These are phyloP conservation scores for Pogonomyrmex barbatus DNA, from an alignment of 1,140 invertebrate species.

Conservation along the genomic window DNA sequence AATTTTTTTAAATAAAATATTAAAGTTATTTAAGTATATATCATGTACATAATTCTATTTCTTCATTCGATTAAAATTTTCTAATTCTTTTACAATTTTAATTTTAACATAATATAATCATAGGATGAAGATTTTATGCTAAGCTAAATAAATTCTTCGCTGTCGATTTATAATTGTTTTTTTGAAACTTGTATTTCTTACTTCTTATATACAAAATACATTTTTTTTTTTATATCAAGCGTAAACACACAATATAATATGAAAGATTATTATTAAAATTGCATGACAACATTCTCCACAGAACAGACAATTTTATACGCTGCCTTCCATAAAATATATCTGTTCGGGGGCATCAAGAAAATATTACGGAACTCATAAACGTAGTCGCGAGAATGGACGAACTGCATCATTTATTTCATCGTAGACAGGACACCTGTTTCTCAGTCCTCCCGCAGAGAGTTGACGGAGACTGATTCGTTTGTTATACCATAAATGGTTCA, in stretches of 20 bases:
- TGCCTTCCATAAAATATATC: constrained; percentile 6
- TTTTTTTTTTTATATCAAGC: background rate
- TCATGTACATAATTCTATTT: background rate
- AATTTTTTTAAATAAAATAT: background rate
- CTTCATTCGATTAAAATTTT: background rate
- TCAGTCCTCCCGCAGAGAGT: constrained; percentile 14
- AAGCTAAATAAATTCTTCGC: background rate
- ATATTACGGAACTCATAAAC: constrained; percentile 45
- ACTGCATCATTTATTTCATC: constrained; percentile 67
- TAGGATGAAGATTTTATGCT: background rate
- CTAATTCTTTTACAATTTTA: background rate
- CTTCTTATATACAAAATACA: background rate
- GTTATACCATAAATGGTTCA: constrained; percentile 59
- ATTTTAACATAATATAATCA: background rate
- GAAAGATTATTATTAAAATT: background rate
- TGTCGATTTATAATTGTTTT: background rate
- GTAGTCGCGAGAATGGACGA: constrained; percentile 40
- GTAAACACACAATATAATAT: background rate
- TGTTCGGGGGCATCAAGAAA: constrained; percentile 14
- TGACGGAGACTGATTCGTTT: constrained; percentile 63
- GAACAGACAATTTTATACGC: constrained; percentile 10
- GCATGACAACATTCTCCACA: background rate
- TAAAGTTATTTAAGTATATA: background rate
- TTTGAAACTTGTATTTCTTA: background rate
- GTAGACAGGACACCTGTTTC: constrained; percentile 73